Evolutionary conservation across 2,888 invertebrate species (phyloP), one percentile per base, ranked within the genome.

Genomic region (Pristionchus arcanus): DNA sequence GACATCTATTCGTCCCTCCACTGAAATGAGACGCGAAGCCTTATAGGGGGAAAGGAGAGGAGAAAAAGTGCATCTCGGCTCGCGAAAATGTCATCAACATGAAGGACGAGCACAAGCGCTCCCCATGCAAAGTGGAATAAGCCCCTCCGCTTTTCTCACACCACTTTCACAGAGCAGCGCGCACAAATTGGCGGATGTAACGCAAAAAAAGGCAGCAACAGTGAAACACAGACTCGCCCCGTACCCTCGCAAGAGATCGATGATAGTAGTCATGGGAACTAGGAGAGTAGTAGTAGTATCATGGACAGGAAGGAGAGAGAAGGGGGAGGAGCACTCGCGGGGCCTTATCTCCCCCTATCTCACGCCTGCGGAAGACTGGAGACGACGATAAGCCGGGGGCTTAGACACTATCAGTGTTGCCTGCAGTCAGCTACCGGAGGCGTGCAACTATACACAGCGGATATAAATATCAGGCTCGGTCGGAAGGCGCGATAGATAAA

Each of bases 41-140:
- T 34, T 37, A 71, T 28, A 13, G 4, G 68, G 34, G 19, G 34
- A 19, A 11, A 28, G 68, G 31, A 66, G 66, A 66, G 66, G 59
- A 59, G 66, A 4, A 68, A 68, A 15, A 68, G 68, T 68, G 68
- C 68, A 68, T 68, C 31, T 28, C 28, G 68, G 15, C 74, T 37
- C 74, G 74, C 74, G 34, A 34, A 74, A 74, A 74, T 74, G 74
- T 74, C 74, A 74, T 74, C 31, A 74, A 74, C 34, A 74, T 71
- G 68, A 37, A 37, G 74, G 16, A n/a, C n/a, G n/a, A n/a, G n/a
- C n/a, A n/a, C n/a, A n/a, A 19, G 37, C 42, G 42, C 42, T 49
- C 42, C 42, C 63, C 63, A 63, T 63, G 63, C 63, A 63, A n/a
- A 63, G 63, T 63, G 63, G 63, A 63, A 63, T 63, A 63, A 63